phyloP scores from a whole-genome alignment of 1,140 invertebrate species.

The Babylonia areolata region DNA sequence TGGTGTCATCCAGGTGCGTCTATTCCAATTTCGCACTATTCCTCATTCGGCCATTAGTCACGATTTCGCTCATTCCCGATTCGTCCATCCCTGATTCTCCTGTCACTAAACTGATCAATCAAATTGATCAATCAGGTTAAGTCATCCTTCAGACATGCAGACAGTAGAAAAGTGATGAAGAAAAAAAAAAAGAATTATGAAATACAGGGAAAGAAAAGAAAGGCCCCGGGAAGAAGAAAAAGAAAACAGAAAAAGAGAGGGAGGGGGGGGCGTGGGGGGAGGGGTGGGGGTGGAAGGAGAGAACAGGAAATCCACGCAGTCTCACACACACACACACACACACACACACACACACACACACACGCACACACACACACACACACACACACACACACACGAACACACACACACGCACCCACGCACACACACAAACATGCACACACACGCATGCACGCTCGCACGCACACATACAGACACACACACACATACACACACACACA shows the following conservation, averaged over 20 bases:
- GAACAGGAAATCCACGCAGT: not conserved
- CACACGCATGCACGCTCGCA: conserved; percentile 4
- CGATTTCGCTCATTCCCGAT: too few species aligned
- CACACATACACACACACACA: not conserved
- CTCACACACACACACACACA: conserved; percentile 8
- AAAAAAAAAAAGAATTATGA: not conserved
- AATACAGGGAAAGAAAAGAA: not conserved
- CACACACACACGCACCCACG: not conserved
- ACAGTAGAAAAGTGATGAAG: not conserved
- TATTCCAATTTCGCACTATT: too few species aligned
- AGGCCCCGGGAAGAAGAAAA: not conserved
- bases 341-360: conserved; percentile 5
- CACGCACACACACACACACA: conserved; percentile 17
- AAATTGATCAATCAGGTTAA: too few species aligned
- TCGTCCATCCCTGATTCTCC: too few species aligned
- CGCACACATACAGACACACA: conserved; percentile 12
- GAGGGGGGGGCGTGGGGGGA: too few species aligned
- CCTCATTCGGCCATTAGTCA: too few species aligned
- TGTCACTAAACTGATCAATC: too few species aligned
- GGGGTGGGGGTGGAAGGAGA: too few species aligned
- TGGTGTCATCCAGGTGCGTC: too few species aligned
- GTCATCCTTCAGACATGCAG: too few species aligned
- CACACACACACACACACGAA: not conserved
- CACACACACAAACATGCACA: conserved; percentile 16
- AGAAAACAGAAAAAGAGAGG: too few species aligned